phyloP scores from a whole-genome alignment of 2,797 vertebrate species.

The Esox lucius region DNA sequence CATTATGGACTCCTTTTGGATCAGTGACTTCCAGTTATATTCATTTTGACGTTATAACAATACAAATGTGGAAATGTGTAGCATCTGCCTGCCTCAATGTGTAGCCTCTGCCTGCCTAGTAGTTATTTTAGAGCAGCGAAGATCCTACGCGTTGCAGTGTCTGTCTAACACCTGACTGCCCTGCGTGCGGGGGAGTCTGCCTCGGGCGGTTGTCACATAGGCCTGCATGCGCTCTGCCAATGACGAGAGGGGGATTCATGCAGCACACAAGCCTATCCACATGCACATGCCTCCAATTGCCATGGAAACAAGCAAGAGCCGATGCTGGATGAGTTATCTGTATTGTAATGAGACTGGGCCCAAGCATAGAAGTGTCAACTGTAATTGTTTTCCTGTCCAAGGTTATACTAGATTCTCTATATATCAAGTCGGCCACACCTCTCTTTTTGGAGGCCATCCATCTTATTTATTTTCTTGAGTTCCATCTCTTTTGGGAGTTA shows the following conservation, averaged over 20 bases:
- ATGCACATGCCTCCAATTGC: conserved; percentile 50
- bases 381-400: neutral
- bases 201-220: neutral
- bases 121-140: neutral
- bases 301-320: conserved; percentile 64
- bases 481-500: neutral
- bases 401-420: neutral
- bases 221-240: neutral
- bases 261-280: conserved; percentile 57
- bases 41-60: no score
- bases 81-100: no score
- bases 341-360: neutral
- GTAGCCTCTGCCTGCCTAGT: no score
- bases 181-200: neutral
- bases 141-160: neutral
- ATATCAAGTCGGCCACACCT: neutral
- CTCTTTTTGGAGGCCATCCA: neutral
- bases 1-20: no score
- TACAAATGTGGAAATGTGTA: no score
- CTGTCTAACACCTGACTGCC: neutral
- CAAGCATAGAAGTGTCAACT: neutral
- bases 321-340: neutral
- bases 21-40: no score
- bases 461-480: neutral
- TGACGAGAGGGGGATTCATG: conserved; percentile 35